phyloP scores from a whole-genome alignment of 2,113 vertebrate genomes.

The Labrus mixtus region DNA sequence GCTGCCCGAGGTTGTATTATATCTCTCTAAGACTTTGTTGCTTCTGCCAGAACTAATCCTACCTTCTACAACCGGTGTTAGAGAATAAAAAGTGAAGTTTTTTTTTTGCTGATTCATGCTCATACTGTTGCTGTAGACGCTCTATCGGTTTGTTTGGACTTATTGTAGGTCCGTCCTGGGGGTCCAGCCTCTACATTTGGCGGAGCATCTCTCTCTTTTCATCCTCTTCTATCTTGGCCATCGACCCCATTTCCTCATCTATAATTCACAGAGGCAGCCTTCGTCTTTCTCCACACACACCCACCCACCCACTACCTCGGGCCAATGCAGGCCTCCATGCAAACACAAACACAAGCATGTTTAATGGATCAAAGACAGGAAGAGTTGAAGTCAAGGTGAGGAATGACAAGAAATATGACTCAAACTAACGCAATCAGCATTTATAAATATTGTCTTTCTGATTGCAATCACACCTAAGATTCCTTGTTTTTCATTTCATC shows the following conservation, averaged over 20 bases:
- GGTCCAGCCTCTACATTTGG: constrained; percentile 29
- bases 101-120: constrained; percentile 1
- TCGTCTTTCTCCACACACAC: constrained; percentile 11
- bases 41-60: background rate
- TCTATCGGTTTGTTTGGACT: background rate
- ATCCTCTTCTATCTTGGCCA: constrained; percentile 38
- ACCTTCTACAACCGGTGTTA: background rate
- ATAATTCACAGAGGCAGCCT: constrained; percentile 63
- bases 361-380: constrained; percentile 20
- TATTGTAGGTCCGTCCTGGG: constrained; percentile 13
- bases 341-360: constrained; percentile 5
- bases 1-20: too few relatives aligned
- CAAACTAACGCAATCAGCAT: background rate
- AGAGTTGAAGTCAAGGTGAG: background rate
- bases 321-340: background rate
- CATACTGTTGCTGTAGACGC: background rate
- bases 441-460: too few relatives aligned
- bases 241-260: constrained; percentile 55
- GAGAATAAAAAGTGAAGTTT: background rate
- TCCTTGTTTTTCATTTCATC: background rate
- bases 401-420: background rate
- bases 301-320: constrained; percentile 17
- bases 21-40: background rate
- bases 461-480: too few relatives aligned
- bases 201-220: constrained; percentile 32